A percentile compares a stretch with the other conserved stretches of the same genome.
Conservation (phyloP, 2,113 vertebrate species). For the Peromyscus leucopus region DNA sequence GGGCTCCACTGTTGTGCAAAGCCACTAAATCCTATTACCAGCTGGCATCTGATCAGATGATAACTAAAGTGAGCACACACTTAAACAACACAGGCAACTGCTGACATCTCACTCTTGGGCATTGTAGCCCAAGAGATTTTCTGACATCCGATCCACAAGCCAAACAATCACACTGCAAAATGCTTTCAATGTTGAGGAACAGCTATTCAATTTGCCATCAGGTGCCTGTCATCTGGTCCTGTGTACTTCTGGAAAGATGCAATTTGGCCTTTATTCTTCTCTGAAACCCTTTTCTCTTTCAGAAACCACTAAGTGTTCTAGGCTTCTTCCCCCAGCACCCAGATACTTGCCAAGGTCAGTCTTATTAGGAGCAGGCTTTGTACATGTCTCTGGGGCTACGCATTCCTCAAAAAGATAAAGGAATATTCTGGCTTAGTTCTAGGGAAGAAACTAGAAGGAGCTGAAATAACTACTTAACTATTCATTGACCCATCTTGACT, state of each 20-base stretch:
- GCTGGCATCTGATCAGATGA: constrained; percentile 77
- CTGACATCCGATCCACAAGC: constrained; percentile 72
- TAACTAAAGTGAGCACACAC: constrained; percentile 76
- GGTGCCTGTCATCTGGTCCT: constrained; percentile 42
- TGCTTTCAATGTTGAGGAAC: constrained; percentile 56
- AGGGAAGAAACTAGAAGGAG: not conserved
- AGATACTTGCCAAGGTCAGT: constrained; percentile 19
- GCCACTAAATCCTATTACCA: constrained; percentile 79
- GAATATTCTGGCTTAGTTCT: not conserved
- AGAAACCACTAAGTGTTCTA: constrained; percentile 62
- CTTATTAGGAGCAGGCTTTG: not conserved
- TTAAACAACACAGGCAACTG: constrained; percentile 76
- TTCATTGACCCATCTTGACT: not conserved
- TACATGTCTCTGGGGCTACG: not conserved
- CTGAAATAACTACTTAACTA: not conserved
- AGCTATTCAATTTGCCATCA: constrained; percentile 30
- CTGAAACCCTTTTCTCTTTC: constrained; percentile 60
- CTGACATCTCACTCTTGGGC: constrained; percentile 64
- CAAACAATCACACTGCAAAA: constrained; percentile 63
- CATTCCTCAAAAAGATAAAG: not conserved
- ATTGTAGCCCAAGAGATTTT: constrained; percentile 68
- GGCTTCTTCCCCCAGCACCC: not conserved
- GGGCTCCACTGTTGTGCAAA: constrained; percentile 67
- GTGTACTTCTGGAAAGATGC: constrained; percentile 20
- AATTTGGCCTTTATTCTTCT: constrained; percentile 54